Percentiles rank a stretch among this genome's conserved stretches.
Conservation (phyloP, 1,140 invertebrate genomes). For the Habropoda laboriosa region DNA sequence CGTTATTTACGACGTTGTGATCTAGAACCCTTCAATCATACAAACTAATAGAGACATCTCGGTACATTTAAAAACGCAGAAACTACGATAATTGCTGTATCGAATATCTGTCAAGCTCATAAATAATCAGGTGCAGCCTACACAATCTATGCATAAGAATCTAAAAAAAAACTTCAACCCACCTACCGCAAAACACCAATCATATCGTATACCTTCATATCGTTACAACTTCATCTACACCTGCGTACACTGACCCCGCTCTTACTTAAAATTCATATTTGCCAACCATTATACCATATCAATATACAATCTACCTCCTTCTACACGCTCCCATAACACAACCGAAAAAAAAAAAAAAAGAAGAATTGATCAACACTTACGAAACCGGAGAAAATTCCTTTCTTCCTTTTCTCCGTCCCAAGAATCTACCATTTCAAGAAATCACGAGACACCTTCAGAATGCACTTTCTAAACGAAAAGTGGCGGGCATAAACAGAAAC, state of each 20-base stretch:
- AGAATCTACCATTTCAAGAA: not conserved
- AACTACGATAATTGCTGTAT: too few species aligned
- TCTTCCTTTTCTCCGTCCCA: not conserved
- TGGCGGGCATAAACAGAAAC: not conserved
- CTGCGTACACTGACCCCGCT: too few species aligned
- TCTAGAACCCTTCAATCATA: too few species aligned
- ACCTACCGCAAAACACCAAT: not conserved
- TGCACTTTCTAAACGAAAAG: slow-evolving; percentile 23
- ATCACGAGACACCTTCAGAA: not conserved
- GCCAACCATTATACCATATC: not conserved
- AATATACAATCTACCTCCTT: not conserved
- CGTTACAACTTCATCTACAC: not conserved
- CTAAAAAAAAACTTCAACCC: not conserved
- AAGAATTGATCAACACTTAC: too few species aligned
- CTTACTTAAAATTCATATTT: not conserved
- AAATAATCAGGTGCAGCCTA: too few species aligned
- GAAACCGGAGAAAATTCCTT: not conserved
- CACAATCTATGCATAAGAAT: not conserved
- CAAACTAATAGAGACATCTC: too few species aligned
- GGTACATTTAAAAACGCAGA: too few species aligned
- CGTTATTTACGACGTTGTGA: too few species aligned
- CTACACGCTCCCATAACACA: not conserved
- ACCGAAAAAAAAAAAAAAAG: not conserved
- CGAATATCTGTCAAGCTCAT: too few species aligned
- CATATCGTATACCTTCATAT: not conserved